Evolutionary conservation across 1,140 invertebrate species (phyloP), one percentile per base, ranked within the genome.

Genomic region (Sycophila sp.): DNA sequence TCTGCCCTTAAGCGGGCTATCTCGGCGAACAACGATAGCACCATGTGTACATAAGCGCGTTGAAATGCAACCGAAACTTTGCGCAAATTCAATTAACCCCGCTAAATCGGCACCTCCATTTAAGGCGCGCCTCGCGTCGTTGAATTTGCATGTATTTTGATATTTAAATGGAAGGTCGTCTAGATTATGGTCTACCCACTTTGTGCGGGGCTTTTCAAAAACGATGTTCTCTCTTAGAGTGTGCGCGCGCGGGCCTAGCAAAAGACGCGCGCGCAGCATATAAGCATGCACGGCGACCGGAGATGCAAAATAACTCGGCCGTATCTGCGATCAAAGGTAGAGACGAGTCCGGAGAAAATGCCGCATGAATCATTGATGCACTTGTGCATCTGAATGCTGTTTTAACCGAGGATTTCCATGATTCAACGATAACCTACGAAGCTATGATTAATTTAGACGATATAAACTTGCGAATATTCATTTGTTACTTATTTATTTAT

Each of bases 101-200:
- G 45, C 32, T 72, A 72, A 72, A 72, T 72, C 70, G 49, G 26
- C 55, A 47, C 55, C 53, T 53, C 34, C 45, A 56, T 30, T 69
- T 55, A 24, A 59, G 49, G 28, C n/a, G 19, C 8, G 60, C 36
- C 30, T 28, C 32, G 42, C 45, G 49, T 58, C 58, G 2, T 40
- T 17, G 49, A 58, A 66, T 71, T 71, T 73, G 42, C 69, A 73
- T 71, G 68, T 71, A 73, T 73, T 71, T 66, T 70, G 56, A 66
- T 70, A 73, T 73, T 73, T 55, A 71, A 71, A 73, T 65, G 72
- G 30, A 59, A 40, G 51, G 30, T 59, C 26, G 38, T 47, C 2
- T 13, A 28, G 30, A 38, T 58, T 40, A 60, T 53, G n/a, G 30
- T n/a, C 30, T 56, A 15, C 32, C 15, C n/a, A n/a, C n/a, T n/a